Conservation (phyloP, 2,797 vertebrate genomes). For the Ibycter americanus region DNA sequence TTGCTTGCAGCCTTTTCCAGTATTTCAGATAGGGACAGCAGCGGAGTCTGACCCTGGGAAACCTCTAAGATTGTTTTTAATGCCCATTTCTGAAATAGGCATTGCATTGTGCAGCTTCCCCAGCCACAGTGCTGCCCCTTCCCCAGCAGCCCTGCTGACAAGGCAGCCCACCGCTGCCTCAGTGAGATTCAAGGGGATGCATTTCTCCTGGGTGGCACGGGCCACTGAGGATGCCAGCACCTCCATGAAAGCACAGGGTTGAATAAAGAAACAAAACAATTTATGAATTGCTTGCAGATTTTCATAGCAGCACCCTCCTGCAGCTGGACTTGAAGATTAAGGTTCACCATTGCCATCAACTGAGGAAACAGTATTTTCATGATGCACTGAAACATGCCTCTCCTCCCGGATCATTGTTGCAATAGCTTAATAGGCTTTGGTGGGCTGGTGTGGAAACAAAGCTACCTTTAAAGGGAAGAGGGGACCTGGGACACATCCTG, state of each 20-base stretch:
- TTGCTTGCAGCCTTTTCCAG: background rate
- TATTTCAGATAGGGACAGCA: background rate
- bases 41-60: background rate
- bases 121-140: background rate
- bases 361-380: background rate
- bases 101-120: accelerated
- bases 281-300: background rate
- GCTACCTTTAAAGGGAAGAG: background rate
- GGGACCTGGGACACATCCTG: accelerated
- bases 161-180: background rate
- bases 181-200: accelerated
- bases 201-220: accelerated
- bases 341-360: background rate
- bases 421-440: background rate
- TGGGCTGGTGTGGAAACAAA: background rate
- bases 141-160: background rate
- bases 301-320: background rate
- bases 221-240: background rate
- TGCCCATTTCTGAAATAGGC: background rate
- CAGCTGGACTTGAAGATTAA: background rate
- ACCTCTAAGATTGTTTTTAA: background rate
- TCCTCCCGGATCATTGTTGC: background rate
- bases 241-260: background rate
- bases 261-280: background rate
- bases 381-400: background rate